phyloP scores from a whole-genome alignment of 2,113 vertebrate genomes.

The Leptosomus discolor region DNA sequence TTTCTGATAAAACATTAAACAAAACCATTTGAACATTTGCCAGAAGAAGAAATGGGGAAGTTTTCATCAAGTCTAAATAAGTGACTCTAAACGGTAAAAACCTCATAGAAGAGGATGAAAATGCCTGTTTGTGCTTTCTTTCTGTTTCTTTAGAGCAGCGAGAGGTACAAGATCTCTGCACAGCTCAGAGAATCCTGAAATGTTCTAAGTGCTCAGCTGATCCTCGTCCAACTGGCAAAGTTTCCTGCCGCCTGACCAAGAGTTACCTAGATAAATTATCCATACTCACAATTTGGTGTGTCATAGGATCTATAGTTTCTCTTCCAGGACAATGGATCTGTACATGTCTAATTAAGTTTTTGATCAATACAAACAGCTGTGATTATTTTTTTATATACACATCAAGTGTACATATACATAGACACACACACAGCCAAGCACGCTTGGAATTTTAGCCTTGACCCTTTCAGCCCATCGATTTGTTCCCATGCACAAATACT shows the following conservation, averaged over 20 bases:
- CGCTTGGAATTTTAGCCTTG: not conserved
- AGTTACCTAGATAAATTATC: not conserved
- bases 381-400: not conserved
- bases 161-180: not conserved
- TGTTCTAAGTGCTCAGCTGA: not conserved
- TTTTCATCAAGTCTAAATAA: not conserved
- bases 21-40: not conserved
- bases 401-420: no score
- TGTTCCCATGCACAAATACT: not conserved
- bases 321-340: not conserved
- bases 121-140: not conserved
- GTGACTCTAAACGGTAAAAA: not conserved
- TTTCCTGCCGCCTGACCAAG: not conserved
- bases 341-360: not conserved
- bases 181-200: not conserved
- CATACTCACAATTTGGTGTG: not conserved
- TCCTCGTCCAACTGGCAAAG: not conserved
- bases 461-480: not conserved
- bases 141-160: not conserved
- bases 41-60: not conserved
- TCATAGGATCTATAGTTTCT: not conserved
- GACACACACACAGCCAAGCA: not conserved
- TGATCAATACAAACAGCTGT: not conserved
- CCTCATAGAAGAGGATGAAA: not conserved
- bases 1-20: not conserved